Conservation (phyloP, 2,113 vertebrate genomes). For the Girardinichthys multiradiatus region DNA sequence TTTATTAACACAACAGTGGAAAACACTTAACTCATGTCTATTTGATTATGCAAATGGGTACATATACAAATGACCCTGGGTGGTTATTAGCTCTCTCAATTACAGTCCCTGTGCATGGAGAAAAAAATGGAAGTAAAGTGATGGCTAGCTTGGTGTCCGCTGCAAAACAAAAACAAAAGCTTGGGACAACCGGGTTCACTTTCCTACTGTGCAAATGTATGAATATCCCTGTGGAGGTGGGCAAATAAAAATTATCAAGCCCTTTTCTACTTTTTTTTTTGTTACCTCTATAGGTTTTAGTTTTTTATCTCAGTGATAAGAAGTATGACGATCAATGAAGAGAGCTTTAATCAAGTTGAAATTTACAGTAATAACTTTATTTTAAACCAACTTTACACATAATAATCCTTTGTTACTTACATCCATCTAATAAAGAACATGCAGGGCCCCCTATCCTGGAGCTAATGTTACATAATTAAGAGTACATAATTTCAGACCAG, state of each 20-base stretch:
- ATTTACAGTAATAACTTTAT: neutral
- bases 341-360: neutral
- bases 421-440: neutral
- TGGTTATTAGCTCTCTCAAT: slow-evolving; percentile 67
- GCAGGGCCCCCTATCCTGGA: neutral
- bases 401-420: neutral
- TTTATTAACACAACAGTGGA: slow-evolving; percentile 65
- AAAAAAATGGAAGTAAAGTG: slow-evolving; percentile 12
- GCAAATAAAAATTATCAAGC: neutral
- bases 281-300: no score
- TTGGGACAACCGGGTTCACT: slow-evolving; percentile 24
- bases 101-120: slow-evolving; percentile 45
- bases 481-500: neutral
- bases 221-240: neutral
- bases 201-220: slow-evolving; percentile 26
- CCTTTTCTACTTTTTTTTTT: neutral
- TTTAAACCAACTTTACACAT: neutral
- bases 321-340: neutral
- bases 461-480: neutral
- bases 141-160: slow-evolving; percentile 37
- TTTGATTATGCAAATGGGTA: slow-evolving; percentile 75
- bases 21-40: slow-evolving; percentile 68
- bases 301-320: neutral
- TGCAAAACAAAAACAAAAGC: slow-evolving; percentile 40
- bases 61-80: slow-evolving; percentile 70